Percentiles rank a stretch among this genome's conserved stretches.
phyloP scores from a whole-genome alignment of 2,113 vertebrate genomes.

The Balaeniceps rex region DNA sequence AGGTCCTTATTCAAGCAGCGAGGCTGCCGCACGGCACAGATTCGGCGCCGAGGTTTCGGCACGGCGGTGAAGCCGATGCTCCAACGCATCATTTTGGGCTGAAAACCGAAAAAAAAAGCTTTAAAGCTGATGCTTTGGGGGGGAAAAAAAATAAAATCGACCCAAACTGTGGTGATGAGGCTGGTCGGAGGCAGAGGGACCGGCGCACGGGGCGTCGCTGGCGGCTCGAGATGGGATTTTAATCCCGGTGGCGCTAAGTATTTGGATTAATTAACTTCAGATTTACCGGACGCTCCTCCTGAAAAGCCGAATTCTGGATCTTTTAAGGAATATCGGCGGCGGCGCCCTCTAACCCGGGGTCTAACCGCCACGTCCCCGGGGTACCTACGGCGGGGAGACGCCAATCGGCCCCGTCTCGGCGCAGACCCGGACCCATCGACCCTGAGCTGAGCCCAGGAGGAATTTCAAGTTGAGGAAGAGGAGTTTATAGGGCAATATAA shows the following conservation, averaged over 20 bases:
- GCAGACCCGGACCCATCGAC: rapidly evolving
- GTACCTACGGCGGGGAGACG: background rate
- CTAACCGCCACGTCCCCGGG: background rate
- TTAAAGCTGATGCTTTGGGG: background rate
- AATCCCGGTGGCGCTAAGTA: background rate
- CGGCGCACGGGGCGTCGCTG: background rate
- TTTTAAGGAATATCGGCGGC: background rate
- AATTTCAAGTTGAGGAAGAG: background rate
- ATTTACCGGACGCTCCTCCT: background rate
- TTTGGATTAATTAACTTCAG: background rate
- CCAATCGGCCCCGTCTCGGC: background rate
- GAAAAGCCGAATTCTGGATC: background rate
- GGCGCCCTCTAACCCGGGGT: background rate
- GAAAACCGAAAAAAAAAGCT: background rate
- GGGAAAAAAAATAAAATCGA: background rate
- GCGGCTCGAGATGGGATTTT: background rate
- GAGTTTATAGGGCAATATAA: background rate
- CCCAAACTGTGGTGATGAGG: background rate
- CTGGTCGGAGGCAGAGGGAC: background rate
- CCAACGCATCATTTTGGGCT: rapidly evolving
- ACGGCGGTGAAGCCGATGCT: background rate
- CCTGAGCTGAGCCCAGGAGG: background rate
- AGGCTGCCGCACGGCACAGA: background rate
- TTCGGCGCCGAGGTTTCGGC: background rate
- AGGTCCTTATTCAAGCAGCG: background rate